Evolutionary conservation across 2,888 invertebrate genomes (phyloP), one percentile per base, ranked within the genome.

Genomic region (Oscheius onirici): DNA sequence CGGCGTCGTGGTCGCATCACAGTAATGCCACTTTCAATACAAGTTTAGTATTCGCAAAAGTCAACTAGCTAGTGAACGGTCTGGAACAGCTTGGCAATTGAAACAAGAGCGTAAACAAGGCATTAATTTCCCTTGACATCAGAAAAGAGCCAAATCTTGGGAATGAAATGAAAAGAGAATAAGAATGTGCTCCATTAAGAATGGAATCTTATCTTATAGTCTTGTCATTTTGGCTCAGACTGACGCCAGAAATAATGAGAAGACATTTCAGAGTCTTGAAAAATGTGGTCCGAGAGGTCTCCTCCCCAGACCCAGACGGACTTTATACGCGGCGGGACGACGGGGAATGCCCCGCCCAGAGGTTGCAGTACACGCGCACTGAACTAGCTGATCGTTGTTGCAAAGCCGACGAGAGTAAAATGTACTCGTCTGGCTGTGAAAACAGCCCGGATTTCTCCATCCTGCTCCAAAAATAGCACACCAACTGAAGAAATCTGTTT

Each of bases 261-360:
- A 13, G 13, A 5, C 52, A 3, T 6, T 52, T 52, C 5, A 6
- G n/a, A 41, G 2, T n/a, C 40, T n/a, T 10, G 41, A 24, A 58
- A 40, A 58, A 58, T 58, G 57, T 34, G 58, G 41, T 20, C 40
- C n/a, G 20, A 20, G 41, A 41, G 58, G 20, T 20, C 40, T 41
- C 11, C n/a, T 41, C 17, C n/a, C 41, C 41, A 41, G 57, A 20
- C 40, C 58, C 15, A 41, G 20, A 8, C 40, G 2, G 17, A 40
- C 2, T 58, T 58, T 58, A 58, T 58, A 58, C 41, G 43, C 58
- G 34, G 8, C n/a, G 40, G 26, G 26, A 41, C 17, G 40, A 43
- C n/a, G 41, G 40, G 20, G 58, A 58, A 41, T 22, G 58, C 58
- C 41, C 58, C 58, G 58, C 58, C 58, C 34, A 26, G n/a, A 55